A percentile compares a stretch with the other conserved stretches of the same genome.
Conservation (phyloP, 2,113 vertebrate species). For the Andinoacara biseriatus region DNA sequence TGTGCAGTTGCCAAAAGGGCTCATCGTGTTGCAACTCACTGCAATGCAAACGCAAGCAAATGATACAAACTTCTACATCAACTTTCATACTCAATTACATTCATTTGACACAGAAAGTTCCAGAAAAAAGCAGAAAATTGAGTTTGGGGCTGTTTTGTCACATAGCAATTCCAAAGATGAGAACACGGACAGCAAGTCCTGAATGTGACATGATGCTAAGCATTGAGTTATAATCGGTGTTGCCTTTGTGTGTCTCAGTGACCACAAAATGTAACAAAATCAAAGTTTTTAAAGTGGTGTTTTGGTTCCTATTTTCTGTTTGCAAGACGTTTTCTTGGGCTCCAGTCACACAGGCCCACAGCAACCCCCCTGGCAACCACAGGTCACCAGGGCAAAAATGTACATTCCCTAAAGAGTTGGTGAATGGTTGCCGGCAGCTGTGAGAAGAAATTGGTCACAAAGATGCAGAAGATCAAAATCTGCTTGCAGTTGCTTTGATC, state of each 20-base stretch:
- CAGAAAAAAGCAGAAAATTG: background rate
- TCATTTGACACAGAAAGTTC: background rate
- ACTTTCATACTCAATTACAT: background rate
- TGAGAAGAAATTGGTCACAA: background rate
- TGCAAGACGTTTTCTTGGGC: background rate
- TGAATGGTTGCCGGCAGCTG: background rate
- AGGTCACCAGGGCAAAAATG: background rate
- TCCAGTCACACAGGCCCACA: background rate
- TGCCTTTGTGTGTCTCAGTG: background rate
- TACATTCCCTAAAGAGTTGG: background rate
- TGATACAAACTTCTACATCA: background rate
- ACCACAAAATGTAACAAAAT: background rate
- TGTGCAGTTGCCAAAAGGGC: background rate
- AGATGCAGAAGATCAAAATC: background rate
- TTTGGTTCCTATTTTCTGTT: background rate
- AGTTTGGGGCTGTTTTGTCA: background rate
- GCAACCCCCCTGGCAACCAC: background rate
- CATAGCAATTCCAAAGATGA: background rate
- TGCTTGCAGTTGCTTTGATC: background rate
- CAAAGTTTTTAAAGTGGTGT: background rate
- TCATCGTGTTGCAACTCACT: background rate
- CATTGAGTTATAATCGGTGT: background rate
- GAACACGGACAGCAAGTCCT: background rate
- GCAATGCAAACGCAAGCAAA: background rate
- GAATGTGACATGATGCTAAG: background rate